phyloP scores from a whole-genome alignment of 2,888 invertebrate genomes.

The Bhutanitis thaidina region DNA sequence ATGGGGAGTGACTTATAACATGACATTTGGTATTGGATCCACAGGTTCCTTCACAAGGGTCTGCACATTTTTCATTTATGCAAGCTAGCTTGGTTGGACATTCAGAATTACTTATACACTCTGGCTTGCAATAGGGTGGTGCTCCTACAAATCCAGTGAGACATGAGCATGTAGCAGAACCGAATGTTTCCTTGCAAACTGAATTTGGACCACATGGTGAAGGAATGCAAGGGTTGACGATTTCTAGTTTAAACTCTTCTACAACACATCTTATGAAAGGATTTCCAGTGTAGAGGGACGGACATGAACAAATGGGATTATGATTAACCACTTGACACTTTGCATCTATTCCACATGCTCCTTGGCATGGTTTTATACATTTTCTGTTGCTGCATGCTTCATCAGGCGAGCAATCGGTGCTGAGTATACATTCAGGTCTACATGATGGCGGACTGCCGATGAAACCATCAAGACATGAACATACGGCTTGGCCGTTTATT shows the following conservation, averaged over 20 bases:
- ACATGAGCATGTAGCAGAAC: conserved; percentile 87
- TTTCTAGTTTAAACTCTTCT: conserved; percentile 68
- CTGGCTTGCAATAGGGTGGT: conserved; percentile 89
- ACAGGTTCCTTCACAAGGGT: conserved; percentile 87
- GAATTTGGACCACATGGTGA: conserved; percentile 91
- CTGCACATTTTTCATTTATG: conserved; percentile 86
- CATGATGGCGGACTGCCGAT: conserved; percentile 89
- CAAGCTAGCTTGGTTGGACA: conserved; percentile 85
- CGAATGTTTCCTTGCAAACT: conserved; percentile 83
- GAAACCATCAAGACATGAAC: conserved; percentile 85
- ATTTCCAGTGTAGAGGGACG: conserved; percentile 84
- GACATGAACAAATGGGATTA: conserved; percentile 89
- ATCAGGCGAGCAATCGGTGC: conserved; percentile 86
- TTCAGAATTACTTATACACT: conserved; percentile 89
- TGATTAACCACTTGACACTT: conserved; percentile 89
- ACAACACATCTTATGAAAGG: conserved; percentile 85
- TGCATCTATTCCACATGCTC: conserved; percentile 88
- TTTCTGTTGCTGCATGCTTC: conserved; percentile 89
- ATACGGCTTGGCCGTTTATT: conserved; percentile 85
- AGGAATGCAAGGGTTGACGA: conserved; percentile 85
- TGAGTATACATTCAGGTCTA: conserved; percentile 87
- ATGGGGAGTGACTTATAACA: conserved; percentile 87
- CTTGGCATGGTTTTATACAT: conserved; percentile 90
- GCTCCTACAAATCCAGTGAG: conserved; percentile 82
- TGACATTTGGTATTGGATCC: conserved; percentile 86